These are phyloP conservation scores for Brachystomella parvula DNA, from an alignment of 1,140 invertebrate genomes.

Conservation along the genomic window DNA sequence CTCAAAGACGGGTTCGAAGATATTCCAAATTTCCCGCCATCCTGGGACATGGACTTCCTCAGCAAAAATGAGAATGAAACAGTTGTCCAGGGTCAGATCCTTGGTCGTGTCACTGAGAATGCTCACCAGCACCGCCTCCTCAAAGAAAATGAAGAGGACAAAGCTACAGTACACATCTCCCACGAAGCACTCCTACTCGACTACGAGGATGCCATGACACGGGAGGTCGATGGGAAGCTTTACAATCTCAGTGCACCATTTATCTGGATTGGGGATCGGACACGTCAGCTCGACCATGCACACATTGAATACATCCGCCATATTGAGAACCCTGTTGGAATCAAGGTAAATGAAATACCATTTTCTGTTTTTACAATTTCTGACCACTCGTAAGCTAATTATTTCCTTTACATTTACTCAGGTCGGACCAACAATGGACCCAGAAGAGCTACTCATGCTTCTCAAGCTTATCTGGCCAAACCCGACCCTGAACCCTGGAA, in stretches of 20 bases:
- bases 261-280: slow-evolving; percentile 15
- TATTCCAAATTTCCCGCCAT: slow-evolving; percentile 4
- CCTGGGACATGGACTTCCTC: slow-evolving; percentile 5
- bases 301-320: slow-evolving; percentile 10
- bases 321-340: slow-evolving; percentile 12
- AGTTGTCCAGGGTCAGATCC: not conserved
- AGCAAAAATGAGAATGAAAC: not conserved
- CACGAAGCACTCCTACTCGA: slow-evolving; percentile 10
- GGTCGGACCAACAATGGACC: slow-evolving; percentile 5
- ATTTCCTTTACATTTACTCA: not conserved
- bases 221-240: slow-evolving; percentile 8
- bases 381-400: not conserved
- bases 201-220: slow-evolving; percentile 5
- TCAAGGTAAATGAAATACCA: slow-evolving; percentile 6
- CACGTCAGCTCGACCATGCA: slow-evolving; percentile 9
- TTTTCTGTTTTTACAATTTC: not conserved
- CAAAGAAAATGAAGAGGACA: not conserved
- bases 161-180: not conserved
- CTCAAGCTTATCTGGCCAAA: slow-evolving; percentile 5
- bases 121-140: not conserved
- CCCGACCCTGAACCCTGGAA: not conserved
- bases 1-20: not conserved
- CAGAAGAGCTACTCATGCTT: slow-evolving; percentile 6
- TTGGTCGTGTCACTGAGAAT: not conserved
- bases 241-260: slow-evolving; percentile 13